A percentile compares a stretch with the other conserved stretches of the same genome.
phyloP scores from a whole-genome alignment of 1,140 invertebrate genomes.

The Neuroterus valhalla region DNA sequence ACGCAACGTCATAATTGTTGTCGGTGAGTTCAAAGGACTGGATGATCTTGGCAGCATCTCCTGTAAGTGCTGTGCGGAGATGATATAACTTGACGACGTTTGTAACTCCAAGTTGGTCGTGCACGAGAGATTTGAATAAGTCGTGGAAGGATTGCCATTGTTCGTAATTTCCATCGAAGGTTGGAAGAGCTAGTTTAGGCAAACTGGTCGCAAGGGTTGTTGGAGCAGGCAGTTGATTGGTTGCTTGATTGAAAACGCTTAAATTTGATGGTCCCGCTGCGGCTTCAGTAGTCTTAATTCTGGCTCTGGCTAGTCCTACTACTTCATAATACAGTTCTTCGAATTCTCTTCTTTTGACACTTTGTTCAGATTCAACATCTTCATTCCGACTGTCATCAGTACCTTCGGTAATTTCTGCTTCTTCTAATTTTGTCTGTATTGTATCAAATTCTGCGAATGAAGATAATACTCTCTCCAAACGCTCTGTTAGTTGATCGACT shows the following conservation, averaged over 20 bases:
- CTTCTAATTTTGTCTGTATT: not conserved
- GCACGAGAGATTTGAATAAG: not conserved
- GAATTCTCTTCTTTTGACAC: not conserved
- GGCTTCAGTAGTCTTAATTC: not conserved
- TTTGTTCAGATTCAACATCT: too few species aligned
- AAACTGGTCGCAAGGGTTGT: not conserved
- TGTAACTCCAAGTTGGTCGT: not conserved
- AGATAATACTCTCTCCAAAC: not conserved
- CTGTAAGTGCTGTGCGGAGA: not conserved
- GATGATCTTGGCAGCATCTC: not conserved
- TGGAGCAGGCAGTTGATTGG: not conserved
- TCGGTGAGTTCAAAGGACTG: not conserved
- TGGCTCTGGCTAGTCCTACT: not conserved
- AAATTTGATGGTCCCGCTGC: not conserved
- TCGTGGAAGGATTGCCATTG: not conserved
- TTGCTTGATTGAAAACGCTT: not conserved
- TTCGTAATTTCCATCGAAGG: not conserved
- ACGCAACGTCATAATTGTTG: too few species aligned
- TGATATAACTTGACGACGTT: not conserved
- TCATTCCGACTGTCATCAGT: not conserved
- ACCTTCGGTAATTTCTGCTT: not conserved
- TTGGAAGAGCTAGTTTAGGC: too few species aligned
- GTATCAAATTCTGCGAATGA: not conserved
- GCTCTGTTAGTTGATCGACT: not conserved
- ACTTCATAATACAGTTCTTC: not conserved